Evolutionary conservation across 2,113 vertebrate species (phyloP), one percentile per base, ranked within the genome.

Genomic region (Gasterosteus nipponicus): DNA sequence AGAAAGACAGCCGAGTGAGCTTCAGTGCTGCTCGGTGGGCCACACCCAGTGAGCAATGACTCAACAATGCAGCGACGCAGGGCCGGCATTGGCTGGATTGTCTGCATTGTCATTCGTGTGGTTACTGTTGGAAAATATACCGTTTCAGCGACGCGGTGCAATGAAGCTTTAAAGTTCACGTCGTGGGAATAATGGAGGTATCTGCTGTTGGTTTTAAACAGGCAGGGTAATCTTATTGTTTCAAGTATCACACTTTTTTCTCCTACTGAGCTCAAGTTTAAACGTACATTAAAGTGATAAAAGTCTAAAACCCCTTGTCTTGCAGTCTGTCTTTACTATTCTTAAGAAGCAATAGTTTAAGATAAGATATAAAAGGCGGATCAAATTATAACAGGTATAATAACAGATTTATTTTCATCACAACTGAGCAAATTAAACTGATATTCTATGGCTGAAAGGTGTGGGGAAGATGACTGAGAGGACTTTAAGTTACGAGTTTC

Each of bases 21-120:
- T 76, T 70, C 29, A 58, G 77, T 16, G 41, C 38, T 44, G 49
- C 77, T 82, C 61, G 76, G 46, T 11, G 54, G 54, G 83, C 69
- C 90, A 92, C 89, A 86, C 93, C 90, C 90, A 66, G 29, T 80
- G 74, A 89, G 86, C 62, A 74, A 77, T 86, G 72, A 89, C 39
- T 80, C 86, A 92, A 87, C 73, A 81, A 86, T 71, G 68, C 54
- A 31, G 15, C 64, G 67, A 66, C 7, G n/a, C 8, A 38, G 10
- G 42, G 62, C n/a, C 5, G 26, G 26, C 10, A 16, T 5, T 16
- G 64, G 65, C 12, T 69, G 7, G 54, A 22, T 19, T n/a, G 49
- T 42, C 15, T 51, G 39, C n/a, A 7, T 44, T 42, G 56, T 63
- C 53, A 16, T 22, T n/a, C 22, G 44, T 31, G 38, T 49, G 57